Base-by-base conservation (phyloP, 2,113 vertebrate genomes). In the Sula dactylatra region DNA sequence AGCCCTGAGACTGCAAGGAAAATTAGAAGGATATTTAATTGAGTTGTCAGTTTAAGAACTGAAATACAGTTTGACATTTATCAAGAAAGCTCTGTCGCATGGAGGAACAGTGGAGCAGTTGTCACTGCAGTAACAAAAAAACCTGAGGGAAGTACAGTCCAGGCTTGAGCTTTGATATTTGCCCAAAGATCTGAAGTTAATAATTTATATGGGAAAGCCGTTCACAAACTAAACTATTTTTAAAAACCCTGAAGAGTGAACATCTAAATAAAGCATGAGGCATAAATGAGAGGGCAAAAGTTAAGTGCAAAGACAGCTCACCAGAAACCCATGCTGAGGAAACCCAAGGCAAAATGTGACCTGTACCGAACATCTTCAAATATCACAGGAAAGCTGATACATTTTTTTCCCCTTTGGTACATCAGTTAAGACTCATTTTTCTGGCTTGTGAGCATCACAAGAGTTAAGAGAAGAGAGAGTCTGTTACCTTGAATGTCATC, bases 401-500 rank as follows among this genome's bases (percentile, higher is more conserved):
- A 31, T n/a, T 40, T 24, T 36, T 26, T 4, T 6, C 32, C 27
- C 13, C 25, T 67, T 13, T 36, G 24, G 10, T 56, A 71, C 31
- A 22, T n/a, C 42, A 88, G 19, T 38, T 44, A 73, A 52, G 44
- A 49, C 27, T 58, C 14, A 25, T 45, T 82, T 88, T 82, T 83
- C 36, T 86, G 34, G 18, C 45, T 69, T 54, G 18, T 36, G 45
- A 72, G 18, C 26, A 82, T 31, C 17, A 58, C 6, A 66, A 15
- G 6, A 88, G 18, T 8, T 18, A 56, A 47, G 32, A 59, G 44
- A 40, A 47, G 12, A 26, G 38, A 40, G 72, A 69, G 24, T 69
- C 59, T 76, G 22, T 98, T 98, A 99, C 99, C 99, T 99, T 99
- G 99, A 96, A 99, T 99, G 96, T 99, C 99, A 90, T 99, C 99